Evolutionary conservation across 2,888 invertebrate genomes (phyloP), one percentile per base, ranked within the genome.

Genomic region (Trissonchulus sp.): DNA sequence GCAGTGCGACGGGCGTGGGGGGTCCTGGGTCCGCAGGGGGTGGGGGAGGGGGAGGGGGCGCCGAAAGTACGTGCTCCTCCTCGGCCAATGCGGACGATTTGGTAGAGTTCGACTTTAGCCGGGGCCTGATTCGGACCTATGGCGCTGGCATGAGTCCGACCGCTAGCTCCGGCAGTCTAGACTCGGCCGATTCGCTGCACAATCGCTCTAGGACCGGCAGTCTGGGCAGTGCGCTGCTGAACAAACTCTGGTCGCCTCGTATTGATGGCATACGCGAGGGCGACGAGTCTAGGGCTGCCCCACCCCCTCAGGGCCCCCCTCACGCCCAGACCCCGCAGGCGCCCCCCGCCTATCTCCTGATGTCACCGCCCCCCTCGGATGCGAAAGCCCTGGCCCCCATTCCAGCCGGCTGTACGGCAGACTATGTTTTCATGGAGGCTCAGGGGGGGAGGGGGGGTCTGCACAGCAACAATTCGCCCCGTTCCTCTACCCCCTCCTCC

Each of bases 221-320:
- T n/a, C 71, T 69, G 3, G 71, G 71, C n/a, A 69, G 71, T 69
- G 28, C 71, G 3, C 23, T 69, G 71, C 37, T 69, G 37, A 35
- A 8, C 28, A 34, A 37, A 23, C 71, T 69, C 37, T 69, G 71
- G 71, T 69, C 71, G 2, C 71, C 71, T 36, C 71, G 71, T n/a
- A 37, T 69, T n/a, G 71, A 69, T 28, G 15, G n/a, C 2, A 69
- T 69, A 28, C 33, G n/a, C 8, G 71, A 69, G 71, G n/a, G 37
- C 15, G 28, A 34, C 15, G 35, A 23, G 30, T 48, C 23, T 8
- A 48, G 8, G 48, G 48, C 8, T 8, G 48, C 48, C 48, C 48
- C 23, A 48, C 48, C 8, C 23, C 8, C 8, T 48, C 48, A 48
- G 31, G 65, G 8, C 65, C 31, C 15, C 31, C 15, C n/a, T 31